Evolutionary conservation across 2,797 vertebrate genomes (phyloP).

Genomic region (Schizothorax lantsangensis): DNA sequence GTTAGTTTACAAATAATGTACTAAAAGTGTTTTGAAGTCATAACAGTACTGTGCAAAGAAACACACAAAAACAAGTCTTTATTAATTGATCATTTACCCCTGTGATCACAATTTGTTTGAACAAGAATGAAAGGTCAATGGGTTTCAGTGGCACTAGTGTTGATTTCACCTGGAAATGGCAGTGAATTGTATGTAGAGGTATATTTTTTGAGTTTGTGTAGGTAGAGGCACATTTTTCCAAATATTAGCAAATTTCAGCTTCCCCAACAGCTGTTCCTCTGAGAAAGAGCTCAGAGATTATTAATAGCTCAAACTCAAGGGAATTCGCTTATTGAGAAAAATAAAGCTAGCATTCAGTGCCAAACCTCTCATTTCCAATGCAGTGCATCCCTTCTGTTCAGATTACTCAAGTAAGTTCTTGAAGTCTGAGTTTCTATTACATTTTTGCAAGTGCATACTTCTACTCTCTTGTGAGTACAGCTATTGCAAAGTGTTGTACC

Average conservation of each 20-base stretch:
- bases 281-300: conserved; percentile 58
- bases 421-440: neutral
- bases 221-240: neutral
- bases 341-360: conserved; percentile 56
- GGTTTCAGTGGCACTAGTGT: neutral
- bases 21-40: neutral
- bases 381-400: conserved; percentile 30
- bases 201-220: neutral
- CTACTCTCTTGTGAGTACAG: neutral
- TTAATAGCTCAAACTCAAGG: conserved; percentile 59
- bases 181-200: neutral
- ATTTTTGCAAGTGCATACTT: neutral
- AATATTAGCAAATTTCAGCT: conserved; percentile 55
- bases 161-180: neutral
- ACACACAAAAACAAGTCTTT: neutral
- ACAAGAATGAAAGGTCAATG: neutral
- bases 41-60: neutral
- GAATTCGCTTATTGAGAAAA: conserved; percentile 56
- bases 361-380: conserved; percentile 38
- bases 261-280: conserved; percentile 60
- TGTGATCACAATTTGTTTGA: neutral
- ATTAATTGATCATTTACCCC: neutral
- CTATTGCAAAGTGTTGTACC: neutral
- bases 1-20: neutral
- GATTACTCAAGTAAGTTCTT: neutral